Conservation (phyloP, 2,113 vertebrate genomes). For the Paramisgurnus dabryanus region DNA sequence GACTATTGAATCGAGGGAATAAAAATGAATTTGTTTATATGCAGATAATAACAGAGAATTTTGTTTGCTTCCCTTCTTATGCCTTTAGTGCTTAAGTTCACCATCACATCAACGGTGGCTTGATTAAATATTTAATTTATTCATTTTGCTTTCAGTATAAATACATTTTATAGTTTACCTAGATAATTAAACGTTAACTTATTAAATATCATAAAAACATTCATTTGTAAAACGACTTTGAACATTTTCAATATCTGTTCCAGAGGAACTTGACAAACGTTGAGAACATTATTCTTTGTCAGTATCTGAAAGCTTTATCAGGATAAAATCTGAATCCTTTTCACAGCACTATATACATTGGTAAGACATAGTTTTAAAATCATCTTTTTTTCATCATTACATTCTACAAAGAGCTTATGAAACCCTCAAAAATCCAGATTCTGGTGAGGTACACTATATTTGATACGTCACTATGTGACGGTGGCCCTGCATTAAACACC, state of each 20-base stretch:
- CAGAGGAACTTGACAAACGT: conserved; percentile 13
- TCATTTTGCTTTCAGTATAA: conserved; percentile 10
- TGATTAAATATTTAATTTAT: conserved; percentile 17
- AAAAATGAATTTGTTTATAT: not conserved
- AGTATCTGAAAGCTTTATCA: conserved; percentile 24
- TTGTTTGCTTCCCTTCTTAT: not conserved
- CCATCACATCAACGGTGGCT: not conserved
- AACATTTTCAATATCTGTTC: not conserved
- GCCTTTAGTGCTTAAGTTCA: conserved; percentile 27
- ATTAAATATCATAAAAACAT: conserved; percentile 2
- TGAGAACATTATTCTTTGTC: conserved; percentile 42
- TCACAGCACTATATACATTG: conserved; percentile 5
- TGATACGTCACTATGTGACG: not conserved
- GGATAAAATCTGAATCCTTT: conserved; percentile 10
- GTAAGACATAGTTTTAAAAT: not conserved
- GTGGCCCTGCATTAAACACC: not conserved
- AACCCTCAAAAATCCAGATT: not conserved
- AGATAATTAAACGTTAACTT: conserved; percentile 19
- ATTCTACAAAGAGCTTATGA: conserved; percentile 23
- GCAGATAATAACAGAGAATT: not conserved
- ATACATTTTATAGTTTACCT: conserved; percentile 19
- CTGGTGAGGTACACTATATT: not conserved
- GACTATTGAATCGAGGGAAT: not conserved
- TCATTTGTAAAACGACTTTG: conserved; percentile 1
- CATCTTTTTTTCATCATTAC: not conserved